These are phyloP conservation scores for Aphelinus atriplicis DNA, from an alignment of 1,140 invertebrate genomes.

Conservation along the genomic window DNA sequence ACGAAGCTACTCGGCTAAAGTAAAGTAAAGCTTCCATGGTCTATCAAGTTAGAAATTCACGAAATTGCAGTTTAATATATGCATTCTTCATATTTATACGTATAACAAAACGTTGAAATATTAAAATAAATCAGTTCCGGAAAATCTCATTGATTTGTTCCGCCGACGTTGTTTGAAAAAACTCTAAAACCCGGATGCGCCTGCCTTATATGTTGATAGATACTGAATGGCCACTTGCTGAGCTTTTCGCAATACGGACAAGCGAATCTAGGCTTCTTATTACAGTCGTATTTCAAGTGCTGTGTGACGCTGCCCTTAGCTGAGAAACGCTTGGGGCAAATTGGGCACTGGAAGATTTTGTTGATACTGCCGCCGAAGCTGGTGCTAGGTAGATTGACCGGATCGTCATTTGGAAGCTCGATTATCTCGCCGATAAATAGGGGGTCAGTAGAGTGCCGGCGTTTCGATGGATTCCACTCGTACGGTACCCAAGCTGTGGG, in stretches of 20 bases:
- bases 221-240: slow-evolving; percentile 37
- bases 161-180: slow-evolving; percentile 17
- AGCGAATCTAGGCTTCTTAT: slow-evolving; percentile 25
- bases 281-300: slow-evolving; percentile 36
- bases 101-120: no score
- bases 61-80: no score
- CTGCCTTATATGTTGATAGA: slow-evolving; percentile 35
- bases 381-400: background rate
- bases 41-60: no score
- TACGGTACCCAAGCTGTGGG: slow-evolving; percentile 13
- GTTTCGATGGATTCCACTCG: background rate
- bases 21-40: no score
- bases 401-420: background rate
- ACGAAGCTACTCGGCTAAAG: no score
- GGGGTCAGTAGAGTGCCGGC: background rate
- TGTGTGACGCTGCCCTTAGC: slow-evolving; percentile 33
- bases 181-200: slow-evolving; percentile 11
- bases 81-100: no score
- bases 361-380: background rate
- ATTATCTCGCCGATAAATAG: slow-evolving; percentile 5
- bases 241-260: slow-evolving; percentile 28
- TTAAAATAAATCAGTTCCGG: no score
- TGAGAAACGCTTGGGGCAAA: slow-evolving; percentile 27
- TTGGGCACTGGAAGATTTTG: slow-evolving; percentile 31
- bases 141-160: no score